Evolutionary conservation across 2,113 vertebrate species (phyloP).

Genomic region (Burhinus bistriatus): DNA sequence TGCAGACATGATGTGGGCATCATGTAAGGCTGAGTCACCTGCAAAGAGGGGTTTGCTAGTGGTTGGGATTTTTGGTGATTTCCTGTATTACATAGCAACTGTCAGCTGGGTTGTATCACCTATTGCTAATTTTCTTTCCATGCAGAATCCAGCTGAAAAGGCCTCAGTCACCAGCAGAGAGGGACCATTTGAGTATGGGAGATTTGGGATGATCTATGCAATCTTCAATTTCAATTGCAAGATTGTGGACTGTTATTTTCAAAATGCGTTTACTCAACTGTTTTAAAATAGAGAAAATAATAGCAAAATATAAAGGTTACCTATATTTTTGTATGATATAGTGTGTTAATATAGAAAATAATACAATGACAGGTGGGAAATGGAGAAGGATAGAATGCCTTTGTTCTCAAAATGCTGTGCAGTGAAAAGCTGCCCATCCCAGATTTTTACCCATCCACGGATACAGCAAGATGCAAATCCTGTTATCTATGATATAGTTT

Average conservation of each 20-base stretch:
- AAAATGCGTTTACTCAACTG: rapidly evolving
- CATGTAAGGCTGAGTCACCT: not conserved
- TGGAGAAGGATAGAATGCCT: not conserved
- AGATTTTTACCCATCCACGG: not conserved
- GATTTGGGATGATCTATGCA: not conserved
- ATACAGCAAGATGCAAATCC: not conserved
- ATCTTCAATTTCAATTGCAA: not conserved
- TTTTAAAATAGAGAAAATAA: not conserved
- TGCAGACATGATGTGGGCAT: not conserved
- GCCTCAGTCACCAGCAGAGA: not conserved
- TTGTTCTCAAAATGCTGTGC: not conserved
- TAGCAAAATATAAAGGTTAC: not conserved
- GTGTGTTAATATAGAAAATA: not conserved
- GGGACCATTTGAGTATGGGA: not conserved
- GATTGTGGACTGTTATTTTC: not conserved
- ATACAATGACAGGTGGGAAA: not conserved
- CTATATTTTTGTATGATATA: not conserved
- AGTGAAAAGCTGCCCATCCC: not conserved
- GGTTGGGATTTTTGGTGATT: not conserved
- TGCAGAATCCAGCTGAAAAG: not conserved
- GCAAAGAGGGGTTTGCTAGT: not conserved
- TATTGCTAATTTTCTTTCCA: not conserved
- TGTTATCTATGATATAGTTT: not conserved
- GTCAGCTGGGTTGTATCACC: not conserved
- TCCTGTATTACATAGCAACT: not conserved